Evolutionary conservation across 1,140 invertebrate species (phyloP).

Genomic region (Tachypleus tridentatus): DNA sequence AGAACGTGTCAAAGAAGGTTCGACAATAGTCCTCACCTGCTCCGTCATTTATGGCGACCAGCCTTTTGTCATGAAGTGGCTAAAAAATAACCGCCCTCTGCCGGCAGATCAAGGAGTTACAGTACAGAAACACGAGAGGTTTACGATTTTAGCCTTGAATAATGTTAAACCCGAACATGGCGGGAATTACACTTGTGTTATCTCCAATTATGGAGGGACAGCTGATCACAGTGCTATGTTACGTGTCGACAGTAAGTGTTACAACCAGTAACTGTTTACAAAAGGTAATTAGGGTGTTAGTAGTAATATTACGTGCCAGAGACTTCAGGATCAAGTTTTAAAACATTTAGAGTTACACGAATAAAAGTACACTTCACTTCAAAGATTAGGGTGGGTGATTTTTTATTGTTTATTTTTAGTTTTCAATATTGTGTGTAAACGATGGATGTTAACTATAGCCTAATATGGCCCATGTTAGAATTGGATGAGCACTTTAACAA

Average conservation of each 20-base stretch:
- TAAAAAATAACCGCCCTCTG: constrained; percentile 31
- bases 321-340: too few relatives aligned
- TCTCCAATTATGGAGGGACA: constrained; percentile 33
- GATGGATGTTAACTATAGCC: too few relatives aligned
- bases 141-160: constrained; percentile 25
- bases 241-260: constrained; percentile 30
- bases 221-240: constrained; percentile 33
- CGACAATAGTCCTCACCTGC: constrained; percentile 23
- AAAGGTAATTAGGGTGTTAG: too few relatives aligned
- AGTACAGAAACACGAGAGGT: constrained; percentile 31
- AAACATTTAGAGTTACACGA: too few relatives aligned
- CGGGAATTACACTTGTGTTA: constrained; percentile 39
- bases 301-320: too few relatives aligned
- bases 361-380: too few relatives aligned
- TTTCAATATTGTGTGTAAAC: too few relatives aligned
- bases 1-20: constrained; percentile 15
- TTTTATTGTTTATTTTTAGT: too few relatives aligned
- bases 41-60: constrained; percentile 26
- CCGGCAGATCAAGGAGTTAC: constrained; percentile 22
- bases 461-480: too few relatives aligned
- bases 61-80: constrained; percentile 28
- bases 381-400: too few relatives aligned
- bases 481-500: too few relatives aligned
- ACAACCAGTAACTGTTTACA: too few relatives aligned
- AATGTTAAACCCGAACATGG: constrained; percentile 31